Evolutionary conservation across 2,888 invertebrate genomes (phyloP), one percentile per base, ranked within the genome.

Genomic region (Brachyopa scutellaris): DNA sequence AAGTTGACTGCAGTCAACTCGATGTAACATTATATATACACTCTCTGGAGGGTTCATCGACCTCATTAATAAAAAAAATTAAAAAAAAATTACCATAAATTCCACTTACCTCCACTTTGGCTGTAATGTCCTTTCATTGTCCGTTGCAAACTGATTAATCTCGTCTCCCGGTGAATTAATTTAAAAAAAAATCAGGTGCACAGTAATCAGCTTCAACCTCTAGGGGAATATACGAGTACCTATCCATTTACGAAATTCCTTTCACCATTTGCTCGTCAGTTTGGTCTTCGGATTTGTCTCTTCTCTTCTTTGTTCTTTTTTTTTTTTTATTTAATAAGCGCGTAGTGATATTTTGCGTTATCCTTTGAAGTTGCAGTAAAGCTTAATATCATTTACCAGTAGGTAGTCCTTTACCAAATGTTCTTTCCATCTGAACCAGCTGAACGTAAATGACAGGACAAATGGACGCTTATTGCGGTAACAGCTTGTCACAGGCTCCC

Each of bases 261-360:
- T 59, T 38, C 47, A 49, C 38, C 19, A 38, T 31, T 51, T 51
- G 17, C 29, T 49, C 38, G 59, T 13, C 38, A 40, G 23, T 53
- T n/a, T 13, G 9, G n/a, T n/a, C n/a, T n/a, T n/a, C n/a, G 9
- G 26, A 4, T 38, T 38, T 29, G 38, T 9, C 8, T 19, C 21
- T 21, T 8, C 8, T 17, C 8, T 40, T 33, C 33, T 31, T 11
- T 21, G 4, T n/a, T n/a, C n/a, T n/a, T n/a, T n/a, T n/a, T n/a
- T n/a, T n/a, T n/a, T n/a, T n/a, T n/a, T n/a, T n/a, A n/a, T n/a
- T n/a, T n/a, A n/a, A 3, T 29, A 2, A 15, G 17, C 6, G 49
- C 51, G 15, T 51, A 61, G 61, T 59, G 51, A 61, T 59, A 42
- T 40, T 70, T 51, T 70, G 59, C 61, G 51, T 40, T 61, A 59